Base-by-base conservation (phyloP, 2,888 invertebrate species). In the Perdita meconis region DNA sequence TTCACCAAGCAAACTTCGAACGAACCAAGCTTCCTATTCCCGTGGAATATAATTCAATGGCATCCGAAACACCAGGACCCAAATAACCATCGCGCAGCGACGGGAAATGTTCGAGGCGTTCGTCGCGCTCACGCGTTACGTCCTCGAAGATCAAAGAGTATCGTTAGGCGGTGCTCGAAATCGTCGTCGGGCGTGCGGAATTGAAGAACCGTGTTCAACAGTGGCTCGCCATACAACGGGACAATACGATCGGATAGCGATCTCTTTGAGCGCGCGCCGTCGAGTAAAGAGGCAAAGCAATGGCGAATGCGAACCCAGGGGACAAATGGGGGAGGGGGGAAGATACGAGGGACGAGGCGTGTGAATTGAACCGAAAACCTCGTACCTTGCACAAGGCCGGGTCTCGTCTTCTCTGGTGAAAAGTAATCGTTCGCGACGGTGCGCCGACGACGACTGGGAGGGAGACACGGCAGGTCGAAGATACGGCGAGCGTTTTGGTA, bases 401-500 rank as follows among this genome's bases (percentile, higher is more conserved):
- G 71, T 78, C 80, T 77, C 84, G 84, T 80, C 72, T 80, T 82
- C 71, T 72, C 78, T 80, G 78, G 1, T 12, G 22, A 36, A 44
- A 55, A n/a, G 12, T 47, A 42, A 16, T 50, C 40, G 40, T 34
- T 38, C 36, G 16, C 51, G 51, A n/a, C 63, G 26, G 24, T 55
- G 34, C 42, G 51, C 10, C n/a, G 6, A 30, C 30, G 30, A 30
- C 30, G 6, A 30, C 30, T n/a, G n/a, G n/a, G n/a, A n/a, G n/a
- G n/a, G 30, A 30, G 6, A 30, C 30, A n/a, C 30, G 6, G 22
- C 66, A 34, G 42, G 53, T 65, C 42, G 55, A 47, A 47, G 40
- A 59, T 70, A 50, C 55, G 67, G 24, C n/a, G 40, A 70, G n/a
- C 10, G 40, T 82, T 83, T 82, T 80, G 85, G 83, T 87, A 78